Evolutionary conservation across 2,888 invertebrate species (phyloP).

Genomic region (Metopia argyrocephala): DNA sequence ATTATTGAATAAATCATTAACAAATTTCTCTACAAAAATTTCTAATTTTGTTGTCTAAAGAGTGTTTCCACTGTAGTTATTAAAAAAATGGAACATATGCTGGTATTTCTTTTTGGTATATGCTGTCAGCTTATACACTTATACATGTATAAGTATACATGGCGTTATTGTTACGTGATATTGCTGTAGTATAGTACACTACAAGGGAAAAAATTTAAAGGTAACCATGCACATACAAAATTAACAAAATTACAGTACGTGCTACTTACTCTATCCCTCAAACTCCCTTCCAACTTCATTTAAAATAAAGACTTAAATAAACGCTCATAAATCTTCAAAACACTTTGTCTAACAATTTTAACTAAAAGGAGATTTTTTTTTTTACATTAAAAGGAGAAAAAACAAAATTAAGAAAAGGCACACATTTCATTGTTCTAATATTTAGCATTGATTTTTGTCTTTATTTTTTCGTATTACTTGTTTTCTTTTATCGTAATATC

Average conservation of each 20-base stretch:
- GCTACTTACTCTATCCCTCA: not conserved
- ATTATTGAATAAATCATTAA: too few species aligned
- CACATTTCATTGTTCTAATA: slow-evolving; percentile 45
- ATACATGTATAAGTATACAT: slow-evolving; percentile 3
- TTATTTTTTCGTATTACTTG: not conserved
- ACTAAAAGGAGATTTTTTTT: slow-evolving; percentile 1
- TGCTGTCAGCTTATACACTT: not conserved
- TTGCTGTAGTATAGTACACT: not conserved
- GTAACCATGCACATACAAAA: not conserved
- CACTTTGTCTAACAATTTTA: slow-evolving; percentile 45
- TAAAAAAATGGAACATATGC: slow-evolving; percentile 46
- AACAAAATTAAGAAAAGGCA: not conserved
- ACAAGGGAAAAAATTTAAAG: not conserved
- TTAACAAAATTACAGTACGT: not conserved
- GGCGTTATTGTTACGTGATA: slow-evolving; percentile 41
- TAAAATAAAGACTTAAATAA: slow-evolving; percentile 11
- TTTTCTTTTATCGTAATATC: not conserved
- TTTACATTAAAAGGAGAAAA: not conserved
- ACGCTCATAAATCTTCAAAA: slow-evolving; percentile 60
- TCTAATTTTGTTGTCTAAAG: not conserved
- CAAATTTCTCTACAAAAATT: not conserved
- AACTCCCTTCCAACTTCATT: not conserved
- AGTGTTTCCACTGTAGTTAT: slow-evolving; percentile 5
- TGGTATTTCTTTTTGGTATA: not conserved
- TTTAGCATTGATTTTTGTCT: slow-evolving; percentile 49